Evolutionary conservation across 1,140 invertebrate species (phyloP), one percentile per base, ranked within the genome.

Genomic region (Hyles euphorbiae): DNA sequence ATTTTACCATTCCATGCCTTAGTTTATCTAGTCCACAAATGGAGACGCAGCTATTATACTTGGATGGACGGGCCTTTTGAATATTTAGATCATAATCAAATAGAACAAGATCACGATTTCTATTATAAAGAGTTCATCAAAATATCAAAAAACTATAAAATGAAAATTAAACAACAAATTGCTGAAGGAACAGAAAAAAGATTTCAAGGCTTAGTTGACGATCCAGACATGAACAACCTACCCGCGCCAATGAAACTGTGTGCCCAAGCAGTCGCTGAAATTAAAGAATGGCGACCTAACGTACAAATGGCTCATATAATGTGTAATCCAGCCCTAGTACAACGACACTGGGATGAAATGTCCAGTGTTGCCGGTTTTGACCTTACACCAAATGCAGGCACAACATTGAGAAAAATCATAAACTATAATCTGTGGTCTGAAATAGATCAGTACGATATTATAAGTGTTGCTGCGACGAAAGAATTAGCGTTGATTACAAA

Each of bases 41-140:
- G 97, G 95, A 92, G 94, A 80, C 92, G 94, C 58, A 94, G 94
- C 63, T 93, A 95, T 74, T 94, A 94, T 72, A 94, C 95, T 50
- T 98, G 96, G 95, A 93, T 97, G 91, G 95, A 98, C 84, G 97
- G 96, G n/a, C 92, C 94, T 3, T 98, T 98, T 87, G 92, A 96
- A 77, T 94, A 95, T 72, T 88, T 98, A 48, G 91, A 96, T 76
- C 92, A 93, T 6, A 87, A 91, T 44, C 88, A 91, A 66, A 93
- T 96, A 54, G 95, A 97, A 82, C 78, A 90, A 49, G 92, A 92
- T 62, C 92, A 95, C 3, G 93, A 94, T 11, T 91, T 94, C 62
- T 94, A 92, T 72, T 92, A 92, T 34, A 94, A 93, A 81, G 95
- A 93, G 70, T 96, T 93, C 87, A 89, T 91, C 22, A 95, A 95